phyloP scores from a whole-genome alignment of 2,113 vertebrate species.

The Seriola aureovittata region DNA sequence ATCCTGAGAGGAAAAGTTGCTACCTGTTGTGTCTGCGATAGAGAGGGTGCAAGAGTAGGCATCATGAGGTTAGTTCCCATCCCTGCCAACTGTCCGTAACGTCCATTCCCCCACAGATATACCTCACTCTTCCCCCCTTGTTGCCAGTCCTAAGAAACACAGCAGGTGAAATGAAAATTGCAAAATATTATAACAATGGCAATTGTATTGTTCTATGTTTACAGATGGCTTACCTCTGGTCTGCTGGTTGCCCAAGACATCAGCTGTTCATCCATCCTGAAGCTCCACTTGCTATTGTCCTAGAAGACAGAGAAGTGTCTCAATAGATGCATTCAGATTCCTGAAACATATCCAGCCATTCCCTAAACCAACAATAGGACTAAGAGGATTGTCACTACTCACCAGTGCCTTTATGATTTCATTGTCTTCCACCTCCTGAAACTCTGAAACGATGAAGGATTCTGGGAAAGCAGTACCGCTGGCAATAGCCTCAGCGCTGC shows the following conservation, averaged over 20 bases:
- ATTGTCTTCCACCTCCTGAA: constrained; percentile 64
- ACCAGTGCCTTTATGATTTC: constrained; percentile 80
- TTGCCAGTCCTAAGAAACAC: constrained; percentile 85
- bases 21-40: constrained; percentile 87
- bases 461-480: constrained; percentile 84
- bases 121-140: constrained; percentile 87
- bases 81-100: constrained; percentile 86
- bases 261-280: constrained; percentile 88
- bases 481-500: constrained; percentile 86
- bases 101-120: constrained; percentile 87
- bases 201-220: neutral
- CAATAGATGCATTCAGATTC: neutral
- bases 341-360: neutral
- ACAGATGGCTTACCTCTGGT: constrained; percentile 81
- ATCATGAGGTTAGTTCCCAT: constrained; percentile 82
- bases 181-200: too few species aligned
- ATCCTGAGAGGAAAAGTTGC: neutral
- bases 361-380: neutral
- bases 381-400: constrained; percentile 25
- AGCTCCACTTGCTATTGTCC: constrained; percentile 89
- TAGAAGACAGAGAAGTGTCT: constrained; percentile 58
- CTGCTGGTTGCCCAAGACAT: constrained; percentile 87
- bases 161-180: neutral
- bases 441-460: constrained; percentile 79
- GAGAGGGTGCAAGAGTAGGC: constrained; percentile 82